Evolutionary conservation across 2,113 vertebrate species (phyloP), one percentile per base, ranked within the genome.

Genomic region (Nesoenas mayeri): DNA sequence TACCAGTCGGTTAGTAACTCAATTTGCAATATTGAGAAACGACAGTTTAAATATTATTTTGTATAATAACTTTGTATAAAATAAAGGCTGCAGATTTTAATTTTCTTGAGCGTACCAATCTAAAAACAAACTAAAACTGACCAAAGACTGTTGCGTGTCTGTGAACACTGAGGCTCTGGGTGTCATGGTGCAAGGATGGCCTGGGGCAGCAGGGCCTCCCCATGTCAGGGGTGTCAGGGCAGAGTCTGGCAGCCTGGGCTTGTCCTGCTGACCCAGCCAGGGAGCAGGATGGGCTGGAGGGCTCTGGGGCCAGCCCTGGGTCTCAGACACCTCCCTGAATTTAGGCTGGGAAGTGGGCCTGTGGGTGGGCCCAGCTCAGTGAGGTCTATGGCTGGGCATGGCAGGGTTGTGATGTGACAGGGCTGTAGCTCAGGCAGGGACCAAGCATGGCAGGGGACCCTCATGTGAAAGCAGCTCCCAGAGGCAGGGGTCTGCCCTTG

Each of bases 141-240:
- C 15, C 5, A 1, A 1, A 15, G 9, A 21, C n/a, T 51, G 24
- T 40, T 65, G 9, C 0, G 0, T 34, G n/a, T 10, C n/a, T 70
- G 31, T 56, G 58, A 62, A 34, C n/a, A 11, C 11, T 21, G 53
- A 38, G 31, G 9, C 22, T 77, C 19, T 22, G 2, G 8, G 11
- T 14, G 14, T 16, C 4, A 11, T 15, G 34, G 60, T 51, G 24
- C 25, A 66, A 60, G 20, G 32, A 71, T 28, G 11, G 7, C 16
- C 13, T 20, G 38, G 21, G 22, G 13, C 40, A 19, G 28, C 18
- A 26, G 31, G 11, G 10, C 12, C 29, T 57, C 20, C 42, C 16
- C 18, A 13, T 4, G 25, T 14, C 12, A 58, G 32, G 31, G 17
- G 19, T 7, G 2, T 51, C 36, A 44, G 20, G 15, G 12, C 64